A percentile compares a stretch with the other conserved stretches of the same genome.
These are phyloP conservation scores for Arrhopalites spinosus DNA, from an alignment of 2,888 invertebrate genomes.

Conservation along the genomic window DNA sequence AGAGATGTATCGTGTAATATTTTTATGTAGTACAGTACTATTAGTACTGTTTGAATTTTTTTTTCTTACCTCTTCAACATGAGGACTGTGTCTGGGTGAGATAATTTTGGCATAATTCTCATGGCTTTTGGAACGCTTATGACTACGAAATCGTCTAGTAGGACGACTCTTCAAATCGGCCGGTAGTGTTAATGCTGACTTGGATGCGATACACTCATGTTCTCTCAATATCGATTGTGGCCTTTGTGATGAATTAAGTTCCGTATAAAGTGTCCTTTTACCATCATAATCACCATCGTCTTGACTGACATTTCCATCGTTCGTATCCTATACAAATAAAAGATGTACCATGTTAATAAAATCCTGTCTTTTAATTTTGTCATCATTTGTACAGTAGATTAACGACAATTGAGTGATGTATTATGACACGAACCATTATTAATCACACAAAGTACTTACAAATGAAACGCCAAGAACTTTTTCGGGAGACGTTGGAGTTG, in stretches of 20 bases:
- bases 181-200: constrained; percentile 42
- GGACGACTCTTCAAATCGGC: constrained; percentile 41
- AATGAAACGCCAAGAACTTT: constrained; percentile 47
- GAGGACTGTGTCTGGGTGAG: constrained; percentile 52
- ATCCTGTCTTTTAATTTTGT: no score
- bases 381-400: no score
- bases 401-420: not conserved
- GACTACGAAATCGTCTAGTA: constrained; percentile 43
- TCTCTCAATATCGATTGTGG: constrained; percentile 46
- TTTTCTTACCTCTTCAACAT: constrained; percentile 45
- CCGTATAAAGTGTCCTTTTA: constrained; percentile 45
- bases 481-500: constrained; percentile 50
- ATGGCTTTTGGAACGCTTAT: constrained; percentile 53
- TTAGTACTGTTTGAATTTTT: no score
- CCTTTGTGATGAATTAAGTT: constrained; percentile 49
- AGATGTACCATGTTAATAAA: not conserved
- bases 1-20: not conserved
- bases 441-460: constrained; percentile 37
- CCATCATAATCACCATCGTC: constrained; percentile 29
- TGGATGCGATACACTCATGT: constrained; percentile 22
- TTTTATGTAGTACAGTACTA: no score
- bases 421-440: not conserved
- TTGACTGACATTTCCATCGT: constrained; percentile 21
- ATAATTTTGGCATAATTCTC: constrained; percentile 53
- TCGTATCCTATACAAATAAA: constrained; percentile 14